Evolutionary conservation across 2,113 vertebrate species (phyloP), one percentile per base, ranked within the genome.

Genomic region (Xiphias gladius): DNA sequence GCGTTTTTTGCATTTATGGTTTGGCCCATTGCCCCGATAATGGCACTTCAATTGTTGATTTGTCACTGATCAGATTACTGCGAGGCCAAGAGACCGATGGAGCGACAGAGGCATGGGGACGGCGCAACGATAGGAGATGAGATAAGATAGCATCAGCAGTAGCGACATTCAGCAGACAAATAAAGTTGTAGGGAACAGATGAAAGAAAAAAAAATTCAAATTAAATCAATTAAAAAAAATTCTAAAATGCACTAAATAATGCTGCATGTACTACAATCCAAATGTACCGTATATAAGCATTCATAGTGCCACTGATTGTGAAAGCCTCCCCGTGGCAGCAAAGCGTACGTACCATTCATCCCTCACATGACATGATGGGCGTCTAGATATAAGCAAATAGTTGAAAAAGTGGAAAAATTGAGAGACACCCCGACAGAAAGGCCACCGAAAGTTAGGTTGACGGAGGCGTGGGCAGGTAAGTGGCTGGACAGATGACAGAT

Each of bases 1-100:
- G 46, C 50, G 39, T 73, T 88, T 58, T 85, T 76, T 73, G 50
- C 79, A 77, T 75, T 79, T 17, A 75, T 41, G 52, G 63, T 63
- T 74, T 41, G 65, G 70, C 58, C 64, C 61, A 22, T 83, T 80
- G 48, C 50, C 84, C 61, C 17, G 14, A 80, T 83, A 84, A 90
- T 84, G 86, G 81, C 79, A 74, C 87, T 90, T 92, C 74, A 87
- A 54, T 91, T 88, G 93, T 89, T 72, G 86, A 93, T 91, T 84
- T 85, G 70, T 80, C 84, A 88, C 85, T 93, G 84, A 91, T 90
- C 87, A 87, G 84, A 91, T 92, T 88, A 92, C 81, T 50, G 73
- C 61, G 84, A 73, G 24, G 86, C 54, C n/a, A 22, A n/a, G 41
- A 24, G n/a, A 30, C 19, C 35, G 9, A 19, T 2, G 16, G 50